Conservation (phyloP, 2,797 vertebrate genomes). For the Todus mexicanus region DNA sequence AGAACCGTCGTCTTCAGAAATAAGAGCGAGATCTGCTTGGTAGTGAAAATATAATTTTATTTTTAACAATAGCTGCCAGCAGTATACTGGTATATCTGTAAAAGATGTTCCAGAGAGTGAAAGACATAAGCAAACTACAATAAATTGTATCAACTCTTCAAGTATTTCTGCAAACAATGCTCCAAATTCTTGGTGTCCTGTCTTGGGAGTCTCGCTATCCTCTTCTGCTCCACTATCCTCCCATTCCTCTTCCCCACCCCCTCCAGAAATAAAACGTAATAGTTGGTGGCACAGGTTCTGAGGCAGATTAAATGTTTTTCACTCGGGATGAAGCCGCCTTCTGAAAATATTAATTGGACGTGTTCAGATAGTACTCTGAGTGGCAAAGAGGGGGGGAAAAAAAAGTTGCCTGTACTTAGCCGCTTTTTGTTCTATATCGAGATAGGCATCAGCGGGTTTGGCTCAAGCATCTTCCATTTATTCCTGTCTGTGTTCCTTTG, state of each 20-base stretch:
- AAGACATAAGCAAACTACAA: constrained; percentile 72
- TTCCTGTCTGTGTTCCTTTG: constrained; percentile 49
- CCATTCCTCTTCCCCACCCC: neutral
- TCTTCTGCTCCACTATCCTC: neutral
- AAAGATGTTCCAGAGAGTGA: constrained; percentile 75
- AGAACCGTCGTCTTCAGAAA: neutral
- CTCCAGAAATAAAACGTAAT: neutral
- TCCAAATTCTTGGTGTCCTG: constrained; percentile 31
- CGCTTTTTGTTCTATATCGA: neutral
- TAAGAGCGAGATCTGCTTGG: constrained; percentile 48
- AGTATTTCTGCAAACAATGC: constrained; percentile 61
- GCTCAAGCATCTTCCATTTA: constrained; percentile 24
- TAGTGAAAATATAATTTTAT: constrained; percentile 86
- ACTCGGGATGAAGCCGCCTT: neutral
- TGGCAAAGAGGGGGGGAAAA: neutral
- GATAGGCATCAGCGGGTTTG: constrained; percentile 60
- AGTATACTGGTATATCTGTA: constrained; percentile 75
- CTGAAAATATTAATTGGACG: neutral
- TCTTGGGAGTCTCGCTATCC: neutral
- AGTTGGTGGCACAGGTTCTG: neutral
- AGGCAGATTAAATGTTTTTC: neutral
- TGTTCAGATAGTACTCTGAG: neutral
- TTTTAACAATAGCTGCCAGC: constrained; percentile 85
- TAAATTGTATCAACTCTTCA: constrained; percentile 63
- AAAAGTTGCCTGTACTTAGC: neutral